Evolutionary conservation across 2,797 vertebrate species (phyloP).

Genomic region (Acanthornis magna): DNA sequence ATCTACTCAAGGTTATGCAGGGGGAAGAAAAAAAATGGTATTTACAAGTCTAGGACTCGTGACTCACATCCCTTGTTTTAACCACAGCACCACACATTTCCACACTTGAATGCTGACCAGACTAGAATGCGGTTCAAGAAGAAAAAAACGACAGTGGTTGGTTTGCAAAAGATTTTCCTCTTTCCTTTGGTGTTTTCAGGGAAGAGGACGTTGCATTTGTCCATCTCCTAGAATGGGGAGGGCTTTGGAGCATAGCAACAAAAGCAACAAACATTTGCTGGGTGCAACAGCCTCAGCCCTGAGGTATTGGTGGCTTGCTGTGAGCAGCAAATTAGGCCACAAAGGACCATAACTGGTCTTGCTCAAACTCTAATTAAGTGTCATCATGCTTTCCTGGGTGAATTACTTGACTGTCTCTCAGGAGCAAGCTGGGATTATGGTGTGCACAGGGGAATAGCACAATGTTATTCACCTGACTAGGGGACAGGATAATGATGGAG

Average conservation of each 20-base stretch:
- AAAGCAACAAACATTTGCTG: slow-evolving; percentile 32
- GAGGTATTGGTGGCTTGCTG: neutral
- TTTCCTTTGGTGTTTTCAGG: neutral
- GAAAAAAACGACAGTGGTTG: neutral
- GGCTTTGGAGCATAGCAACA: slow-evolving; percentile 31
- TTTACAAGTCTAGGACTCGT: slow-evolving; percentile 13
- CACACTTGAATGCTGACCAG: slow-evolving; percentile 46
- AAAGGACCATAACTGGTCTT: slow-evolving; percentile 10
- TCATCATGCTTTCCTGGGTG: neutral
- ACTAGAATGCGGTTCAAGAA: slow-evolving; percentile 24
- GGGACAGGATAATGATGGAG: neutral
- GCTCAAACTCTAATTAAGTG: slow-evolving; percentile 38
- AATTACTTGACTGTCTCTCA: neutral
- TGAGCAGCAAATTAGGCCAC: slow-evolving; percentile 26
- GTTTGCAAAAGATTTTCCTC: slow-evolving; percentile 11
- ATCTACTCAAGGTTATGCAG: neutral
- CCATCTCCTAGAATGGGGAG: neutral
- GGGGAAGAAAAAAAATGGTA: neutral
- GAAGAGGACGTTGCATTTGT: neutral
- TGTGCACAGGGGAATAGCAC: neutral
- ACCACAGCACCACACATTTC: slow-evolving; percentile 41
- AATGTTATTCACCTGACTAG: neutral
- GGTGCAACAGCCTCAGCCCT: neutral
- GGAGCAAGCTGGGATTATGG: neutral
- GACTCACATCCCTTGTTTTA: slow-evolving; percentile 56